phyloP scores from a whole-genome alignment of 2,113 vertebrate genomes.

The Epinephelus cyanopodus region DNA sequence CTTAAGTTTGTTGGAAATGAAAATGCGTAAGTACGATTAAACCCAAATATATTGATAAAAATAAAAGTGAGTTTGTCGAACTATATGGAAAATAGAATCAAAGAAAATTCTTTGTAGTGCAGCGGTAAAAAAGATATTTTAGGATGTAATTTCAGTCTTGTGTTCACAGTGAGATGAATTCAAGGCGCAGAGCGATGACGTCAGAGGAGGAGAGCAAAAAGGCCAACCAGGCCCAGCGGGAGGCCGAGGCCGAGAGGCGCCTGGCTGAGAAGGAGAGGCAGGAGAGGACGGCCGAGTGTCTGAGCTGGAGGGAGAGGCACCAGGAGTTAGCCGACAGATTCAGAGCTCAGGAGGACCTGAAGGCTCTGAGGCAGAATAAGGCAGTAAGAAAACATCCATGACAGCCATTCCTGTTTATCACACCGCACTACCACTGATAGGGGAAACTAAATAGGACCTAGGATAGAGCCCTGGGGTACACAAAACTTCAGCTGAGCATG shows the following conservation, averaged over 20 bases:
- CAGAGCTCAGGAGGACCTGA: slow-evolving; percentile 78
- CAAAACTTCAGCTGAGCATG: no score
- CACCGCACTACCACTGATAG: not conserved
- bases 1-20: no score
- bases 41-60: no score
- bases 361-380: slow-evolving; percentile 81
- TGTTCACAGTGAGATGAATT: slow-evolving; percentile 69
- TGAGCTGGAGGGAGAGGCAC: slow-evolving; percentile 80
- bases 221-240: slow-evolving; percentile 62
- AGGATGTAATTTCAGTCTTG: not conserved
- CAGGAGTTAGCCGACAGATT: slow-evolving; percentile 61
- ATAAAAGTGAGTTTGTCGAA: not conserved
- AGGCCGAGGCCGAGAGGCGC: slow-evolving; percentile 74
- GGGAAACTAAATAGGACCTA: no score
- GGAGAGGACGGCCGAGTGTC: slow-evolving; percentile 76
- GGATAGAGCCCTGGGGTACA: no score
- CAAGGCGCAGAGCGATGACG: slow-evolving; percentile 59
- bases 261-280: slow-evolving; percentile 72
- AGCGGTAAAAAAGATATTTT: no score
- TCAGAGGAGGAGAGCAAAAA: slow-evolving; percentile 75
- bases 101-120: not conserved
- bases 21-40: not conserved
- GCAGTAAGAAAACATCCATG: slow-evolving; percentile 59
- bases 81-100: not conserved
- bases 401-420: not conserved